Conservation (phyloP, 2,888 invertebrate genomes). For the Troglohyphantes excavatus region DNA sequence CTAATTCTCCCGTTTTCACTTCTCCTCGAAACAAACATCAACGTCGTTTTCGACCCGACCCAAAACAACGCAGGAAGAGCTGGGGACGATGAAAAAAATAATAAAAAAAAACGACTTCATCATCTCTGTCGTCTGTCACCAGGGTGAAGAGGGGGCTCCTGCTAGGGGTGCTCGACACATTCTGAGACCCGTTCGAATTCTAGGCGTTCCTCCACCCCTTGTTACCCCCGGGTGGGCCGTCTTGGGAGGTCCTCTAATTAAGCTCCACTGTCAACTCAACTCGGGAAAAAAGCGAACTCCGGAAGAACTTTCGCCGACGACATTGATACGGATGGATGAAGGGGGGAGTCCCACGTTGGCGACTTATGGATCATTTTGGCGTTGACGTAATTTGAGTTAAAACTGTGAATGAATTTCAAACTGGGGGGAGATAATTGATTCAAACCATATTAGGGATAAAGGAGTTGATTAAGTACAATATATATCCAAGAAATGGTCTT, state of each 20-base stretch:
- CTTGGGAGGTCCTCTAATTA: slow-evolving; percentile 65
- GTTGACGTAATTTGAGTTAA: not conserved
- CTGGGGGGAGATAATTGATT: no score
- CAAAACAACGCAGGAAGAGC: slow-evolving; percentile 10
- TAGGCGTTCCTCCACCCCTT: slow-evolving; percentile 61
- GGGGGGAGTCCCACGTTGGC: slow-evolving; percentile 9
- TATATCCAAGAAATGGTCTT: no score
- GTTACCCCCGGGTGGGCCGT: slow-evolving; percentile 74
- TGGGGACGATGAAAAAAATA: not conserved
- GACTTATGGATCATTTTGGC: not conserved
- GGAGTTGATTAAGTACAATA: no score
- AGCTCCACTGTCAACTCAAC: slow-evolving; percentile 48
- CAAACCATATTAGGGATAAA: no score
- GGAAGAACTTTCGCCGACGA: slow-evolving; percentile 40
- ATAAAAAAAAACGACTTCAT: slow-evolving; percentile 64
- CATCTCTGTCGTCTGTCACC: slow-evolving; percentile 77
- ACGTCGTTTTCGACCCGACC: not conserved
- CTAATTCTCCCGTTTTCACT: slow-evolving; percentile 74
- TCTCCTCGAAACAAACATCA: slow-evolving; percentile 55
- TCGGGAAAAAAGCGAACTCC: not conserved
- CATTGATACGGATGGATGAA: slow-evolving; percentile 1
- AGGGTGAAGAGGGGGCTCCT: slow-evolving; percentile 8
- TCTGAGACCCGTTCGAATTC: slow-evolving; percentile 73
- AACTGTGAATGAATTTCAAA: no score
- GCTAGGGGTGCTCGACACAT: slow-evolving; percentile 53